Conservation (phyloP, 2,888 invertebrate species). For the Eremobia ochroleuca region DNA sequence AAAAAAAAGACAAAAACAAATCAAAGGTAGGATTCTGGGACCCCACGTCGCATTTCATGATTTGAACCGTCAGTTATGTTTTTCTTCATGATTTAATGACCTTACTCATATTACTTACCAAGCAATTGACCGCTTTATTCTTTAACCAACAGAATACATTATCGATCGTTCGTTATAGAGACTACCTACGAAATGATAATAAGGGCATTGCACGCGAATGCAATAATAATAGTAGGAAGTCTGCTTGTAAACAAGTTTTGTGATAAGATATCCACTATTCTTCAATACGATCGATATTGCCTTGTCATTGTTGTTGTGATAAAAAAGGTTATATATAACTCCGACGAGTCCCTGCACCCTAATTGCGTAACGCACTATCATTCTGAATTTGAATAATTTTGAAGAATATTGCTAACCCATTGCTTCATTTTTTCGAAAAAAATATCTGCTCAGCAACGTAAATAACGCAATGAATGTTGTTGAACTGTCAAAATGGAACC, state of each 20-base stretch:
- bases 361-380: no score
- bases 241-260: slow-evolving; percentile 26
- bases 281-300: background rate
- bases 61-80: background rate
- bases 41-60: background rate
- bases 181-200: background rate
- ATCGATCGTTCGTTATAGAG: background rate
- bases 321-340: background rate
- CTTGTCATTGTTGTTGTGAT: slow-evolving; percentile 13
- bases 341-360: no score
- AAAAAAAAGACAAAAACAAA: no score
- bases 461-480: no score
- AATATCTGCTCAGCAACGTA: no score
- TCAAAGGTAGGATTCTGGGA: no score
- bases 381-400: no score
- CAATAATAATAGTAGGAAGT: background rate
- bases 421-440: no score
- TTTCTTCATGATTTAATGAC: no score
- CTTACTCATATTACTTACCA: no score
- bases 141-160: background rate
- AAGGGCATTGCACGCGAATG: background rate
- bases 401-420: no score
- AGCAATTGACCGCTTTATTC: slow-evolving; percentile 1
- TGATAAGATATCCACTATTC: slow-evolving; percentile 8
- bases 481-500: no score